Evolutionary conservation across 2,113 vertebrate genomes (phyloP).

Genomic region (Pomatostomus ruficeps): DNA sequence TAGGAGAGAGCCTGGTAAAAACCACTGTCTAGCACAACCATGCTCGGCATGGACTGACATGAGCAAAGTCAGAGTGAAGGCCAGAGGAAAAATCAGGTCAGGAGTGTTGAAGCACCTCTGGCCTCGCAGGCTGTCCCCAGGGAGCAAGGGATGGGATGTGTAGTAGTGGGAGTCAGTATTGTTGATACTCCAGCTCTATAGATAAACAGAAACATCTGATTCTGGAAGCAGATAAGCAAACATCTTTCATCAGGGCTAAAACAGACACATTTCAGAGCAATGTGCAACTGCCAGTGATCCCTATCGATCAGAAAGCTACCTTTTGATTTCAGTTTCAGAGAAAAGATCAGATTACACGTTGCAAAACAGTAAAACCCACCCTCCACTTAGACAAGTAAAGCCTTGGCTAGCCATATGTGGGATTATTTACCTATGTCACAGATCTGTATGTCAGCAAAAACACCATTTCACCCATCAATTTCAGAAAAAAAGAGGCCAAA

Average conservation of each 20-base stretch:
- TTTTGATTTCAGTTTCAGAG: conserved; percentile 23
- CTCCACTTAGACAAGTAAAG: not conserved
- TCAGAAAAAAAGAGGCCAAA: not conserved
- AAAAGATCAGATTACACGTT: not conserved
- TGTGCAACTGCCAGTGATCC: not conserved
- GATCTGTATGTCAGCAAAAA: not conserved
- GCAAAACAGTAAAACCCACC: not conserved
- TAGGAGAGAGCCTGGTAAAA: not conserved
- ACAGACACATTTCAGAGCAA: not conserved
- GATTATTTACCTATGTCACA: conserved; percentile 4
- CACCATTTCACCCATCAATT: not conserved
- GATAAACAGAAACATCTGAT: conserved; percentile 20
- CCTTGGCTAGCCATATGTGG: not conserved
- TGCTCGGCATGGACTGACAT: accelerated
- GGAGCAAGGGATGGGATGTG: not conserved
- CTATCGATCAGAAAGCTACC: not conserved
- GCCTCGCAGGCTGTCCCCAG: not conserved
- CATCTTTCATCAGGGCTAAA: not conserved
- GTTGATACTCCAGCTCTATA: not conserved
- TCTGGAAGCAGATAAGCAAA: conserved; percentile 15
- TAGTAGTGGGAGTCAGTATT: not conserved
- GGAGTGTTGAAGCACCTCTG: not conserved
- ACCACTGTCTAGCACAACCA: not conserved
- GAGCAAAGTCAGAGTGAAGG: not conserved
- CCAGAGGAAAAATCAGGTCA: not conserved